Conservation (phyloP, 53 echinoderm and acorn worm genomes). For the Temnopleurus reevesii region DNA sequence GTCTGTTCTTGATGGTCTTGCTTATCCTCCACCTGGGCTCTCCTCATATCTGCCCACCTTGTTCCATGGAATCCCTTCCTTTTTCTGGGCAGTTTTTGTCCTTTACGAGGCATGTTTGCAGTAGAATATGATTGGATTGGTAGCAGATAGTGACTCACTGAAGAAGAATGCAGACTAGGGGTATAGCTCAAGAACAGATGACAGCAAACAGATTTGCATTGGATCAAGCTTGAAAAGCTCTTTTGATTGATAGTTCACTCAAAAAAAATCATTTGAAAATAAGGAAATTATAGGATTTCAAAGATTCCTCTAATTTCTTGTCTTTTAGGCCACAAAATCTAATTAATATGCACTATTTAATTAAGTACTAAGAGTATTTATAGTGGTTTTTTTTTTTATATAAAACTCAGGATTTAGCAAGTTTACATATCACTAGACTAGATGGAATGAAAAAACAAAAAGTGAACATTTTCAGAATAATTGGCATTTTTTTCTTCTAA, state of each 20-base stretch:
- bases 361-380: not conserved
- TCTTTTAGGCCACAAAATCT: not conserved
- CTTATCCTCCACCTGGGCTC: not conserved
- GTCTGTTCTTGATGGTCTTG: not conserved
- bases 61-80: conserved; percentile 21
- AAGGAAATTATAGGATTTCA: not conserved
- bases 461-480: no score
- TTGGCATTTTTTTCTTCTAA: no score
- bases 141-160: no score
- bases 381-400: not conserved
- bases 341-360: not conserved
- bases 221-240: not conserved
- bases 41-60: not conserved
- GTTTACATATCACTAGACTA: not conserved
- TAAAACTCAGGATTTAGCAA: not conserved
- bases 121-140: not conserved
- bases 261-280: not conserved
- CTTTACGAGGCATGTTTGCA: conserved; percentile 3
- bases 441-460: not conserved
- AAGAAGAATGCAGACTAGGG: not conserved
- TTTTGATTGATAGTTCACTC: not conserved
- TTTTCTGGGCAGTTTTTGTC: not conserved
- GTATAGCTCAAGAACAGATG: not conserved
- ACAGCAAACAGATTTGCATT: not conserved
- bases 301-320: not conserved